Evolutionary conservation across 2,888 invertebrate genomes (phyloP), one percentile per base, ranked within the genome.

Genomic region (Pasiphila rectangulata): DNA sequence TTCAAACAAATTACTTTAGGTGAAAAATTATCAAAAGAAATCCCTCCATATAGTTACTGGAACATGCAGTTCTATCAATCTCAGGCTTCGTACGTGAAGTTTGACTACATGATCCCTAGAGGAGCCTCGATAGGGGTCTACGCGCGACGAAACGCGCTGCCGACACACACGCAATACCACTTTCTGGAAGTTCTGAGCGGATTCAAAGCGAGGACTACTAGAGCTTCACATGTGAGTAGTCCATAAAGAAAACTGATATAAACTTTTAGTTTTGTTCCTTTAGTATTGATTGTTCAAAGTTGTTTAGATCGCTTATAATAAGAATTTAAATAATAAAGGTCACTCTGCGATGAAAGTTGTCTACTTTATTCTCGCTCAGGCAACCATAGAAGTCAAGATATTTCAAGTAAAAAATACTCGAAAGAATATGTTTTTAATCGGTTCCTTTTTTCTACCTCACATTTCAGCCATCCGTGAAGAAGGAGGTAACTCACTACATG

Each of bases 21-120:
- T 59, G 94, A 96, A 83, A 93, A 95, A 75, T 90, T 96, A 68
- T 94, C 95, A 68, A 94, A 95, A 85, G 94, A 95, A 88, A 96
- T 98, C 75, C 94, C 95, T 71, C 94, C 98, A 56, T 97, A 97
- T 87, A 95, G 97, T 76, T 98, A 98, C 83, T 98, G 98, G 98
- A 97, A 97, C 84, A 96, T 97, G 93, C 97, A 97, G 85, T 98
- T 98, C 85, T 96, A 96, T 86, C 97, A 98, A 83, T 95, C 96
- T 51, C 95, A 97, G 84, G 94, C 97, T 42, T 95, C 96, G 34
- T 97, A 97, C 84, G 95, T 98, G 40, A 95, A 96, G 76, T 98
- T 98, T 79, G 97, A 98, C 84, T 96, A 98, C 83, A 94, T 94
- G 83, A 96, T 97, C 72, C 96, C 96, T 1, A 90, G 96, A 56